phyloP scores from a whole-genome alignment of 2,888 invertebrate species.

The Neoaliturus tenellus region DNA sequence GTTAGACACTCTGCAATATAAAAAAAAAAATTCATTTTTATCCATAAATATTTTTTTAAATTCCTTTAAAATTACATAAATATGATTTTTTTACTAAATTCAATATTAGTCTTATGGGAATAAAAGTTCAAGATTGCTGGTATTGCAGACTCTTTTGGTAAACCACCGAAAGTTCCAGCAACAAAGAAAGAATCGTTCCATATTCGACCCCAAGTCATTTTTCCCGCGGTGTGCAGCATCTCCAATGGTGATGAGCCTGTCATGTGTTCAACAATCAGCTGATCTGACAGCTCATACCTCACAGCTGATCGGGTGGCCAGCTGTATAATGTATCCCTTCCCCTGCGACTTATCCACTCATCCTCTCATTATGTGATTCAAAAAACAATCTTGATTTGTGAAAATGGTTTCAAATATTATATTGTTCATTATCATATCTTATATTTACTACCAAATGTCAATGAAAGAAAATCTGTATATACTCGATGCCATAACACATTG shows the following conservation, averaged over 20 bases:
- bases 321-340: conserved; percentile 1
- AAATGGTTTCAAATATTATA: background rate
- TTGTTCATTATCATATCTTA: too few species aligned
- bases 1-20: too few species aligned
- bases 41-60: too few species aligned
- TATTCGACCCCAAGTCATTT: background rate
- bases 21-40: too few species aligned
- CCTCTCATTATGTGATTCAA: background rate
- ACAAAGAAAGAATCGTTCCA: background rate
- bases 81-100: too few species aligned
- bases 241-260: conserved; percentile 20
- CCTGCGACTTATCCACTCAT: background rate
- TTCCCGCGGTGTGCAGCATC: background rate
- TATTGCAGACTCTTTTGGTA: background rate
- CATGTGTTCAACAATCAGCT: conserved; percentile 21
- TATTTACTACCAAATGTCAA: too few species aligned
- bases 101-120: too few species aligned
- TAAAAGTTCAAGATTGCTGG: too few species aligned
- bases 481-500: too few species aligned
- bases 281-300: conserved; percentile 22
- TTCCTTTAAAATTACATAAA: too few species aligned
- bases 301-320: background rate
- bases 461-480: too few species aligned
- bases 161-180: background rate
- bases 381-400: background rate